Evolutionary conservation across 2,888 invertebrate genomes (phyloP), one percentile per base, ranked within the genome.

Genomic region (Lasioglossum calceatum): DNA sequence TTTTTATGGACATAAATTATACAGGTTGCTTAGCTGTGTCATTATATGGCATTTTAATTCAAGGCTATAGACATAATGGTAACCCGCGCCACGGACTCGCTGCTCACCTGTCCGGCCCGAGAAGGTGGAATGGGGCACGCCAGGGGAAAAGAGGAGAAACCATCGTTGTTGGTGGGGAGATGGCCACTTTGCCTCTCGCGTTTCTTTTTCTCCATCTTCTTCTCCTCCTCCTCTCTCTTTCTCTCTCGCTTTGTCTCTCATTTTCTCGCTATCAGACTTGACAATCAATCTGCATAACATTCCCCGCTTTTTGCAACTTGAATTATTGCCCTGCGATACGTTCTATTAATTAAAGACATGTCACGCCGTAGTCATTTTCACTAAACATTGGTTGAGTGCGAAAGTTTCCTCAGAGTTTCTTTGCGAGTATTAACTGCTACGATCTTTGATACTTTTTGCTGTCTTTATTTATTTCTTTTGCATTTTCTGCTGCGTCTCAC

Each of bases 41-140:
- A 94, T 94, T 94, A 94, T 94, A 94, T 93, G 94, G 94, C 94
- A 94, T 94, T 94, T 94, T 94, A 94, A 94, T 94, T 94, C 94
- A 94, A 94, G 94, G 94, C 93, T 94, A 93, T 90, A 92, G 94
- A 94, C 94, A 94, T 94, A 94, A 94, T 94, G 94, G 94, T 93
- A 94, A 93, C 92, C 93, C 90, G 87, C 92, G 88, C 88, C 81
- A 85, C 89, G 88, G 92, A 89, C 89, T 88, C 85, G 77, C 87
- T 92, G 87, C 90, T 92, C 92, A 92, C 93, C 93, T 93, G 93
- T 92, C 92, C 75, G 58, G 82, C 71, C 50, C 50, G 58, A 73
- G 80, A 39, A 70, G 73, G 78, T 73, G 58, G 50, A 32, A 77
- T 27, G 39, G 42, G 70, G 64, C 39, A 36, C 47, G 72, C 32